These are phyloP conservation scores for Noctuana brunneofusca DNA, from an alignment of 2,888 invertebrate species.

Conservation along the genomic window DNA sequence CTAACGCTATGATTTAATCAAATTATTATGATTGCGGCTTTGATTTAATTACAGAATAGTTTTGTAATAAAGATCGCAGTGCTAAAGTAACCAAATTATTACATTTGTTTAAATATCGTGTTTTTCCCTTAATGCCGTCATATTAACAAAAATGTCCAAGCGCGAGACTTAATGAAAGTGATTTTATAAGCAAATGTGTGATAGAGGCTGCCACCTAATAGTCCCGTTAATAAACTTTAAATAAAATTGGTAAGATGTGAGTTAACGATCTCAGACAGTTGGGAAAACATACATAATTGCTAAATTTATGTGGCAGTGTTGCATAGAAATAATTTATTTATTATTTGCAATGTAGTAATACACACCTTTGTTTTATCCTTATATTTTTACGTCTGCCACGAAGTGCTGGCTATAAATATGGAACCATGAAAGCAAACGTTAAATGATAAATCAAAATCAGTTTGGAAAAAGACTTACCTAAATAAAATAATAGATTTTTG, in stretches of 20 bases:
- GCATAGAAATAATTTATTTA: too few species aligned
- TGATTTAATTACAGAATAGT: too few species aligned
- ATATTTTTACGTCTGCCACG: not conserved
- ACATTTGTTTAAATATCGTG: not conserved
- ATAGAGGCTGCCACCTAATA: conserved; percentile 58
- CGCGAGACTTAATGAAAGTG: conserved; percentile 37
- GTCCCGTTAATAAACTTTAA: conserved; percentile 6
- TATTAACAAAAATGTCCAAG: not conserved
- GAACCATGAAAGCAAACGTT: too few species aligned
- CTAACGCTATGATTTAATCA: too few species aligned
- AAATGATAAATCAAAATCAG: too few species aligned
- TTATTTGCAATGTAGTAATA: too few species aligned
- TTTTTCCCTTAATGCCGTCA: not conserved
- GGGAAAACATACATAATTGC: not conserved
- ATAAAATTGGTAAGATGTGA: conserved; percentile 10
- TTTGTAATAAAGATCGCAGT: not conserved
- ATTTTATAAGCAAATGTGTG: conserved; percentile 66
- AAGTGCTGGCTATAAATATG: not conserved
- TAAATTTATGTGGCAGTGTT: not conserved
- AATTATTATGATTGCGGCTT: too few species aligned
- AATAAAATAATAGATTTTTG: too few species aligned
- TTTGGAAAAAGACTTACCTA: too few species aligned
- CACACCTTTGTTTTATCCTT: not conserved
- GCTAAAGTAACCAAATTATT: too few species aligned
- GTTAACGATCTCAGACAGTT: conserved; percentile 22